Base-by-base conservation (phyloP, 2,113 vertebrate genomes). In the Mugil cephalus region DNA sequence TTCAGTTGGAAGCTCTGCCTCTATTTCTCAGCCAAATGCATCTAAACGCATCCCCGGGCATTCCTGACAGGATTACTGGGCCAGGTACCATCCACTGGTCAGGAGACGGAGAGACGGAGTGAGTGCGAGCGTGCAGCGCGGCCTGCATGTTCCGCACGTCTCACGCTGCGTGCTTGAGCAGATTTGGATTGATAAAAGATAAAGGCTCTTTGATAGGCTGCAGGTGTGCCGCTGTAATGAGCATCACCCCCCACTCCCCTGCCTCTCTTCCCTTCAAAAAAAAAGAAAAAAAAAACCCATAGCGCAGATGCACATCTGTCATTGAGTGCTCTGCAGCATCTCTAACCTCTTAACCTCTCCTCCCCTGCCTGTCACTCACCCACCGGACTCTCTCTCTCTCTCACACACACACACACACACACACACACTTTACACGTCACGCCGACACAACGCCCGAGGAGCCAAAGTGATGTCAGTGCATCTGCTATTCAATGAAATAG, bases 211-310 rank as follows among this genome's bases (percentile, higher is more conserved):
- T 93, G 91, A 93, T 89, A 77, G 83, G 74, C 86, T 92, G 91
- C 92, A 93, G 92, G 92, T 93, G 92, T 83, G 79, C 85, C 65
- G 79, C 85, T 84, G 87, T 94, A 92, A 93, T 93, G 90, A 92
- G 83, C 60, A 47, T 80, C 53, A 72, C 63, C 80, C 38, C 56
- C n/a, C 14, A 13, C 59, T 18, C 19, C 30, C 21, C 21, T 30
- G 13, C 8, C 10, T 42, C 64, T 62, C 47, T 45, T 40, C 46
- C 48, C 59, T 35, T 50, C 34, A 48, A 80, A 85, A 84, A n/a
- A n/a, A n/a, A n/a, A n/a, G n/a, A n/a, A n/a, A n/a, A n/a, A n/a
- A n/a, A n/a, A n/a, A n/a, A n/a, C n/a, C 70, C 61, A 35, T 47
- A 61, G 55, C 77, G 53, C 80, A 64, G 68, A 82, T 56, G 77